Evolutionary conservation across 2,113 vertebrate species (phyloP).

Genomic region (Notothenia rossii): DNA sequence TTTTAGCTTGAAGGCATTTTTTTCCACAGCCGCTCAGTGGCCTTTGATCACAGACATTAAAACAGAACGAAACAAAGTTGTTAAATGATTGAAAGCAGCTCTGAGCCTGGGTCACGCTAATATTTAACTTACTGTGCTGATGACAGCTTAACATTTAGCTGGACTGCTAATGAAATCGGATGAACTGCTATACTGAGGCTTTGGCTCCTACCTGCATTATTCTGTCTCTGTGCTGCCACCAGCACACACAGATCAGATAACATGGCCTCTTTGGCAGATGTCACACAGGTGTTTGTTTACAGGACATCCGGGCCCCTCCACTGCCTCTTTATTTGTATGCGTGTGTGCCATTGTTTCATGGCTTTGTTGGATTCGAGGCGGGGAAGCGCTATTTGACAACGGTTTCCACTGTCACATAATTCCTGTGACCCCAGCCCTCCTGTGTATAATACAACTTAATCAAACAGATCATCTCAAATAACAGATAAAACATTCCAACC

Average conservation of each 20-base stretch:
- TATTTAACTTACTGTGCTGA: slow-evolving; percentile 38
- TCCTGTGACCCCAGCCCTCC: neutral
- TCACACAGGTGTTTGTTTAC: slow-evolving; percentile 62
- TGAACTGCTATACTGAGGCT: neutral
- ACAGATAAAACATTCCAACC: neutral
- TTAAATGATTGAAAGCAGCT: slow-evolving; percentile 28
- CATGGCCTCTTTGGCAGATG: slow-evolving; percentile 48
- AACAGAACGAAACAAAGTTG: neutral
- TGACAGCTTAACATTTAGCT: slow-evolving; percentile 21
- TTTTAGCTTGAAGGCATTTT: neutral
- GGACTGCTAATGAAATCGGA: slow-evolving; percentile 31
- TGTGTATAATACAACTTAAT: neutral
- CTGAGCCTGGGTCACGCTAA: slow-evolving; percentile 3
- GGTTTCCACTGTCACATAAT: neutral
- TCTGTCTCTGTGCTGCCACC: neutral
- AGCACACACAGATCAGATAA: slow-evolving; percentile 46
- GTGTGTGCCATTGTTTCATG: no score
- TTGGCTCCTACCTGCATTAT: slow-evolving; percentile 3
- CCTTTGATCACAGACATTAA: slow-evolving; percentile 12
- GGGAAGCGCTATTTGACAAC: neutral
- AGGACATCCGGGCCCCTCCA: slow-evolving; percentile 40
- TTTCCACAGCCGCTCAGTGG: neutral
- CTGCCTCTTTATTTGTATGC: no score
- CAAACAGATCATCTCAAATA: neutral
- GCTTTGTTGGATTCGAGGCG: no score